Evolutionary conservation across 2,113 vertebrate species (phyloP).

Genomic region (Pseudorasbora parva): DNA sequence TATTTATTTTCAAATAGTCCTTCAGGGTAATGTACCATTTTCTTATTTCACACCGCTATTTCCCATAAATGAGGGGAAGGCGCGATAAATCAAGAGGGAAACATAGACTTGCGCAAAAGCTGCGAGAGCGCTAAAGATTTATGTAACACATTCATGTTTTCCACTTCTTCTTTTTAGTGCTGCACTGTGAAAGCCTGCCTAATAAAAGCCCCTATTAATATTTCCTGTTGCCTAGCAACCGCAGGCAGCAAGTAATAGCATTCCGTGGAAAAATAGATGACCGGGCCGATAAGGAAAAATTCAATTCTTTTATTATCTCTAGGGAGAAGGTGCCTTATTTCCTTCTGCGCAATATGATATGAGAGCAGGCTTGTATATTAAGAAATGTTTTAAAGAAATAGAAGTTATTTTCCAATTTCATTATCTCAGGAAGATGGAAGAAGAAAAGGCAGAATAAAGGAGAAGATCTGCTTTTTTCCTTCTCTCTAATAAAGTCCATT

Average conservation of each 20-base stretch:
- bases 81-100: slow-evolving; percentile 99
- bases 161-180: slow-evolving; percentile 99
- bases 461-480: slow-evolving; percentile 38
- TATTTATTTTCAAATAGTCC: slow-evolving; percentile 99
- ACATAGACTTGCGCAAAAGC: slow-evolving; percentile 95
- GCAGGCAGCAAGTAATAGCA: slow-evolving; percentile 99
- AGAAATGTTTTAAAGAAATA: slow-evolving; percentile 81
- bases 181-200: slow-evolving; percentile 98
- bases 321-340: slow-evolving; percentile 97
- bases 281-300: slow-evolving; percentile 99
- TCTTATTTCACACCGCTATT: slow-evolving; percentile 94
- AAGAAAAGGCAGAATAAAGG: neutral
- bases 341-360: slow-evolving; percentile 94
- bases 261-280: slow-evolving; percentile 98
- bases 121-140: slow-evolving; percentile 99
- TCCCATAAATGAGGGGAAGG: slow-evolving; percentile 99
- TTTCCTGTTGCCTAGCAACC: slow-evolving; percentile 99
- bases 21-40: slow-evolving; percentile 98
- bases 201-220: slow-evolving; percentile 99
- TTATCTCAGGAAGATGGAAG: slow-evolving; percentile 61
- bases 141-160: slow-evolving; percentile 99
- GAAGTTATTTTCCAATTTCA: slow-evolving; percentile 79
- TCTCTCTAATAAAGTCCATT: slow-evolving; percentile 75
- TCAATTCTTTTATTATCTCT: slow-evolving; percentile 99
- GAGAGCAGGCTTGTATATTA: slow-evolving; percentile 89